Base-by-base conservation (phyloP, 2,888 invertebrate genomes). In the Tetragonula carbonaria region DNA sequence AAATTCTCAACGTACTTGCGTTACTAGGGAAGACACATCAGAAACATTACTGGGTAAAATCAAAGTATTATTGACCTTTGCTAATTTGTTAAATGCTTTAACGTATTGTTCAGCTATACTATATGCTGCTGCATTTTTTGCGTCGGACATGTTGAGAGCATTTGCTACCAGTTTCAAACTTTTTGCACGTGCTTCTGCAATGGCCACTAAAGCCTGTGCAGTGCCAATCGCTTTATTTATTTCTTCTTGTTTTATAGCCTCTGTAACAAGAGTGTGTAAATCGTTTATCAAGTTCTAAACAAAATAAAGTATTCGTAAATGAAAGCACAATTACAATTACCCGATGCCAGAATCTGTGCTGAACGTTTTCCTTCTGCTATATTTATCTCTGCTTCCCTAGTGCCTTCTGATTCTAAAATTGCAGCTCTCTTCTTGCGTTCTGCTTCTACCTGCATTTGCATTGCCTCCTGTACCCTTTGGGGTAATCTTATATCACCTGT, bases 391-490 rank as follows among this genome's bases (percentile, higher is more conserved):
- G 98, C 98, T 88, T 97, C 97, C 50, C 98, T 95, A 16, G 97
- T 96, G 93, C 99, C 99, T 95, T 99, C 99, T 0, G 99, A 99
- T 94, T 99, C 99, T 86, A 99, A 95, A 92, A 99, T 98, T 23
- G 98, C 97, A 0, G 99, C 99, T 88, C 99, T 96, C 94, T 99
- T 99, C 93, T 97, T 97, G 77, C 99, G 95, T 94, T 99, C 99
- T 0, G 99, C 99, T 95, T 99, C 99, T 0, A 99, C 99, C 95
- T 99, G 99, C 99, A 99, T 99, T 95, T 99, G 99, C 99, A 99
- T 99, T 0, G 99, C 99, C 95, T 99, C 99, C 93, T 99, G 98
- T 1, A 99, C 98, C 91, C 99, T 96, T 0, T 96, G 95, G 0
- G 99, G 99, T 86, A 99, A 95, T 93, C 97, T 97, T 92, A 99